These are phyloP conservation scores for Neopipo cinnamomea DNA, from an alignment of 2,113 vertebrate species.

Conservation along the genomic window DNA sequence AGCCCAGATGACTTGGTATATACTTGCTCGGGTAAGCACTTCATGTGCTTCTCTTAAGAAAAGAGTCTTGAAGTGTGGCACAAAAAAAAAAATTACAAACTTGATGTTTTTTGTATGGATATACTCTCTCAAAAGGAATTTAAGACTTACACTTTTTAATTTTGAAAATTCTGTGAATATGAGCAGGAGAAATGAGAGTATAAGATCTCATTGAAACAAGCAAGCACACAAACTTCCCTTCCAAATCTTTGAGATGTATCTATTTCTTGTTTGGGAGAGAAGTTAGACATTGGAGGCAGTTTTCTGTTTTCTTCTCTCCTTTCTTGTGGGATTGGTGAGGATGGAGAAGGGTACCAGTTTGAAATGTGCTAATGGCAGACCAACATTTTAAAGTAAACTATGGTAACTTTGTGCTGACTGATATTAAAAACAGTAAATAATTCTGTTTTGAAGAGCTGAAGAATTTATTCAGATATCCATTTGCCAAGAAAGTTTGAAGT, in stretches of 20 bases:
- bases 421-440: neutral
- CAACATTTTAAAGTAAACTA: neutral
- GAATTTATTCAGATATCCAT: slow-evolving; percentile 17
- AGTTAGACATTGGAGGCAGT: neutral
- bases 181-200: neutral
- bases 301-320: neutral
- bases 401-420: neutral
- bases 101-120: neutral
- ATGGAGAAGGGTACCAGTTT: neutral
- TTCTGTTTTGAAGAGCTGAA: slow-evolving; percentile 52
- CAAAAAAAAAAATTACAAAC: neutral
- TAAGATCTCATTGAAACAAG: neutral
- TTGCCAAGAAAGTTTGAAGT: slow-evolving; percentile 67
- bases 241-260: neutral
- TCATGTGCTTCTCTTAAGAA: neutral
- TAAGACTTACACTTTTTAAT: neutral
- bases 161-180: neutral
- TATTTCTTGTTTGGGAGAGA: neutral
- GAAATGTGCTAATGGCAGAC: neutral
- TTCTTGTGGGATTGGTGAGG: neutral
- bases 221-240: neutral
- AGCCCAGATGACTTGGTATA: neutral
- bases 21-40: neutral
- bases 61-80: neutral
- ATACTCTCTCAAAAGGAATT: neutral